Evolutionary conservation across 2,797 vertebrate genomes (phyloP), one percentile per base, ranked within the genome.

Genomic region (Alosa sapidissima): DNA sequence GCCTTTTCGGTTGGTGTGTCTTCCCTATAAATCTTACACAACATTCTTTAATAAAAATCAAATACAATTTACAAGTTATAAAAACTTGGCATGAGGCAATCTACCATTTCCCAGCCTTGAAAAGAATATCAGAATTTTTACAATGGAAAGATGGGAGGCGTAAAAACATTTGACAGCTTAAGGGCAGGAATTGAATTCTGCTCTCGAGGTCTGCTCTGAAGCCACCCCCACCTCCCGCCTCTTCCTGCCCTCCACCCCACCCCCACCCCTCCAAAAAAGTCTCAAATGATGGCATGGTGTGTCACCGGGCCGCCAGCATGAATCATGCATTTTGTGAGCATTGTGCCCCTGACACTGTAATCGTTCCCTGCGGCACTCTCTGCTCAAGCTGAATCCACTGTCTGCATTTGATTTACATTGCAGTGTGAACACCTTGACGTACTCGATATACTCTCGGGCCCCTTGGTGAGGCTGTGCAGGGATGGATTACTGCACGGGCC

Each of bases 321-420:
- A 78, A 78, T 78, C 72, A 78, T 78, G 36, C 19, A 78, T 78
- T 78, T 78, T 78, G 72, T 78, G 72, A 47, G 41, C 72, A 5
- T 41, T 47, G 41, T 78, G 72, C 21, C 72, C 72, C 72, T 78
- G 72, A 78, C 36, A 21, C 36, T 47, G 14, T 78, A 47, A 78
- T n/a, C 41, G 72, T 7, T 78, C 72, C 72, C 41, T 8, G 19
- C 19, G 21, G 41, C 72, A 47, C 41, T 16, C 72, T 45, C 72
- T 14, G 36, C 72, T 47, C 41, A 2, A 6, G 36, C 41, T 47
- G 14, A 78, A 78, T 21, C 5, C 65, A 36, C 65, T 36, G 65
- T 72, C 21, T 60, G 58, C n/a, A 5, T 62, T 72, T 72, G 65
- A 72, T 72, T 72, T 78, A 78, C 41, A 47, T 78, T 7, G 36